A percentile compares a stretch with the other conserved stretches of the same genome.
Evolutionary conservation across 2,797 vertebrate species (phyloP).

Genomic region (Menidia menidia): DNA sequence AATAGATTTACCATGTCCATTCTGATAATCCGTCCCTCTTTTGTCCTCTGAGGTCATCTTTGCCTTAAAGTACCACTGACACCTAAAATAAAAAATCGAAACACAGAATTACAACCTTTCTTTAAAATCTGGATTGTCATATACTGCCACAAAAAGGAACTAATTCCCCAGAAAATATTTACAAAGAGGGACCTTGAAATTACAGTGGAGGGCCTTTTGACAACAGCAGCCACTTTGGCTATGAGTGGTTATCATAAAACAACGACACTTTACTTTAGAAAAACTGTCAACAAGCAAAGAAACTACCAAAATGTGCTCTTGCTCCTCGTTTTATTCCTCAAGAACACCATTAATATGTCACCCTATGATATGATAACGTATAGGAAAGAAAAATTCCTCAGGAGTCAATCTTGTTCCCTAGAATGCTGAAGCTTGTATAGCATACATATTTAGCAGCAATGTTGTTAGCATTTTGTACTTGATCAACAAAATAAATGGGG

Average conservation of each 20-base stretch:
- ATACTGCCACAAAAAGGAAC: neutral
- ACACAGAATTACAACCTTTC: neutral
- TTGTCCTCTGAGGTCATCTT: slow-evolving; percentile 98
- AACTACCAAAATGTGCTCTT: slow-evolving; percentile 3
- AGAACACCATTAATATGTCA: slow-evolving; percentile 14
- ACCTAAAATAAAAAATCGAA: slow-evolving; percentile 78
- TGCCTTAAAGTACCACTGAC: slow-evolving; percentile 96
- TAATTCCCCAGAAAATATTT: neutral
- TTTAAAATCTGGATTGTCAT: neutral
- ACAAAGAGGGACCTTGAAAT: neutral
- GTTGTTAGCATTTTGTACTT: slow-evolving; percentile 3
- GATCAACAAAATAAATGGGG: no score
- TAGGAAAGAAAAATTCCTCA: neutral
- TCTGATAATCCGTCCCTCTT: slow-evolving; percentile 89
- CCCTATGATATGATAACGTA: slow-evolving; percentile 1
- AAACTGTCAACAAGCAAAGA: slow-evolving; percentile 1
- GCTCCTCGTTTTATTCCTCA: neutral
- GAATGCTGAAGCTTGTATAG: neutral
- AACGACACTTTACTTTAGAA: neutral
- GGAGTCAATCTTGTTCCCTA: neutral
- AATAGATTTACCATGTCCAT: slow-evolving; percentile 86
- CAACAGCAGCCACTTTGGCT: neutral
- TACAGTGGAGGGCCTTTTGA: no score
- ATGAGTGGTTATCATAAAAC: neutral
- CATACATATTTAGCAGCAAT: neutral